Conservation (phyloP, 1,140 invertebrate species). For the Trinorchestia longiramus region DNA sequence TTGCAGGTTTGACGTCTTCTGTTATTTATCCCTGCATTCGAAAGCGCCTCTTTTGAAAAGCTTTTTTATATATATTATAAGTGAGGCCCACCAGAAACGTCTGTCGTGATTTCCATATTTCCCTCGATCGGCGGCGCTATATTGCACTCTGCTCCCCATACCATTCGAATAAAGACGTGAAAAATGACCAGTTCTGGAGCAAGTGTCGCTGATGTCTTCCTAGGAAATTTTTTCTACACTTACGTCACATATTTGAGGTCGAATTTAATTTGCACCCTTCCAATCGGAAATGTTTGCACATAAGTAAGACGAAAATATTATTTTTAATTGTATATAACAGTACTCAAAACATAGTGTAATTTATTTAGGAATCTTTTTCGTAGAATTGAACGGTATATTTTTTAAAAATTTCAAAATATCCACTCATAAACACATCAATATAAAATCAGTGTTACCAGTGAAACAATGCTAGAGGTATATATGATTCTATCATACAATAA, state of each 20-base stretch:
- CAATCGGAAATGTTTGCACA: no score
- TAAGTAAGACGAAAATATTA: no score
- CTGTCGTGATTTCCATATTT: slow-evolving; percentile 44
- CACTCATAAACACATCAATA: no score
- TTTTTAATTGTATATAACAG: no score
- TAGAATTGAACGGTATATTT: no score
- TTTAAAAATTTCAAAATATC: no score
- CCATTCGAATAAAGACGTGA: slow-evolving; percentile 52
- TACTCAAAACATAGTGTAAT: no score
- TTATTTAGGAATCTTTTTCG: no score
- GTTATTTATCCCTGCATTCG: not conserved
- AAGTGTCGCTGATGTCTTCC: slow-evolving; percentile 4
- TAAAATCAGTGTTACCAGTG: no score
- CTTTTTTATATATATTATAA: slow-evolving; percentile 19
- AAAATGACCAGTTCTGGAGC: slow-evolving; percentile 33
- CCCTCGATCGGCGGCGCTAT: not conserved
- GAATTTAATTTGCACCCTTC: not conserved
- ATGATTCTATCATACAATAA: no score
- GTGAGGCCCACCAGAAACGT: slow-evolving; percentile 37
- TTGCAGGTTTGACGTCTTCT: not conserved
- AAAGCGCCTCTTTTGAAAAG: not conserved
- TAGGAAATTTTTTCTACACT: not conserved
- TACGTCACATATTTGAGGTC: not conserved
- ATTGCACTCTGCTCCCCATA: slow-evolving; percentile 28
- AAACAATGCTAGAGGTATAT: no score